These are phyloP conservation scores for Caenorhabditis tropicalis DNA, from an alignment of 1,140 invertebrate species.

Conservation along the genomic window DNA sequence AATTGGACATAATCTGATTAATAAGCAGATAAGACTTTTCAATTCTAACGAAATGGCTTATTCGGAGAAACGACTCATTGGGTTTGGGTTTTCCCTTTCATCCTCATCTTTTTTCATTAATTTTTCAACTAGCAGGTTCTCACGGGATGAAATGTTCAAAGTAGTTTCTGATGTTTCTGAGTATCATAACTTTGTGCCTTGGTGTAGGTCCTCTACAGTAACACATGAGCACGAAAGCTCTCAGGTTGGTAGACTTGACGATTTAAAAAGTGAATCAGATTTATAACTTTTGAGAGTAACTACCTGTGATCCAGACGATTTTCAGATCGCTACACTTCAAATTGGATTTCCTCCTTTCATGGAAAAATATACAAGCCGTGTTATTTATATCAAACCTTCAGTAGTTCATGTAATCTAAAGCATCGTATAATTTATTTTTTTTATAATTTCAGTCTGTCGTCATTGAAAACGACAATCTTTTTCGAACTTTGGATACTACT, in stretches of 20 bases:
- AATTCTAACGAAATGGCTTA: slow-evolving; percentile 25
- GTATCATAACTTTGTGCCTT: slow-evolving; percentile 2
- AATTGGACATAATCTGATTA: not conserved
- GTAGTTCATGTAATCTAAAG: not conserved
- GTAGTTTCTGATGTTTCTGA: slow-evolving; percentile 8
- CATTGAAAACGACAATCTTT: slow-evolving; percentile 23
- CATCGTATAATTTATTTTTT: not conserved
- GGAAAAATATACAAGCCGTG: slow-evolving; percentile 11
- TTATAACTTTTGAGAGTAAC: too few relatives aligned
- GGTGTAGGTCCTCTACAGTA: slow-evolving; percentile 6
- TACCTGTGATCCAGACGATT: too few relatives aligned
- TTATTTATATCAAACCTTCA: slow-evolving; percentile 24
- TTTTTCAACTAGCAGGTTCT: not conserved
- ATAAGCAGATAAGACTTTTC: not conserved
- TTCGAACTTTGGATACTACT: not conserved
- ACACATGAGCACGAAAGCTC: slow-evolving; percentile 11
- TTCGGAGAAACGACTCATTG: slow-evolving; percentile 24
- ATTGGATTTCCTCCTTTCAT: not conserved
- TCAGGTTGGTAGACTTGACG: not conserved
- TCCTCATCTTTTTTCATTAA: not conserved
- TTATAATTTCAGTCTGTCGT: slow-evolving; percentile 8
- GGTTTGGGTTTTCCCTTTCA: not conserved
- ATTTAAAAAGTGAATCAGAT: too few relatives aligned
- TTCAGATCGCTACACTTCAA: not conserved
- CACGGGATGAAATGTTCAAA: slow-evolving; percentile 27